A percentile compares a stretch with the other conserved stretches of the same genome.
Evolutionary conservation across 2,888 invertebrate genomes (phyloP).

Genomic region (Scrobipalpa atriplicella): DNA sequence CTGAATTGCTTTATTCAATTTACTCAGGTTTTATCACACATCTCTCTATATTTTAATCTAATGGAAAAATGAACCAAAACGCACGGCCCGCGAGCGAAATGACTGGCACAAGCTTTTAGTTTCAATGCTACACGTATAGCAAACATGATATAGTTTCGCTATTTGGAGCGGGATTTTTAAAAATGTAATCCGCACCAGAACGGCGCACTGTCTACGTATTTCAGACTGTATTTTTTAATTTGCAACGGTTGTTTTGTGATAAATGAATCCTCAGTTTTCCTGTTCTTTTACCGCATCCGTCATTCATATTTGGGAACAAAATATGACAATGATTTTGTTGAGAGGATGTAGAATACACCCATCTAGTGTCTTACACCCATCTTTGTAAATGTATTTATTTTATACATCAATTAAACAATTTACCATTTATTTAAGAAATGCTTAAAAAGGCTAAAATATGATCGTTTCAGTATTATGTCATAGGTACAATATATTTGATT

Average conservation of each 20-base stretch:
- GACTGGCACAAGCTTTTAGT: constrained; percentile 19
- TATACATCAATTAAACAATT: too few species aligned
- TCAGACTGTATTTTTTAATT: constrained; percentile 5
- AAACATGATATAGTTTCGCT: not conserved
- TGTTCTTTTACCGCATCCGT: too few species aligned
- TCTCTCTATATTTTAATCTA: not conserved
- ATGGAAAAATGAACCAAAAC: not conserved
- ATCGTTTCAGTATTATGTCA: too few species aligned
- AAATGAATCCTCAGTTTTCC: not conserved
- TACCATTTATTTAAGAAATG: too few species aligned
- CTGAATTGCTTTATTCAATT: not conserved
- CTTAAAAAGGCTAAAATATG: too few species aligned
- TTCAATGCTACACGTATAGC: not conserved
- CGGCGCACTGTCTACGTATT: not conserved
- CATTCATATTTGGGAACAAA: too few species aligned
- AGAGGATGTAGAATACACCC: too few species aligned
- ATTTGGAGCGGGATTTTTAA: constrained; percentile 7
- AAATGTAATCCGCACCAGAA: not conserved
- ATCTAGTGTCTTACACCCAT: too few species aligned
- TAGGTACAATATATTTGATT: too few species aligned
- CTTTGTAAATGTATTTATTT: too few species aligned
- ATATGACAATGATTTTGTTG: too few species aligned
- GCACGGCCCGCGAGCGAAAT: not conserved
- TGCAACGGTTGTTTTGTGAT: not conserved
- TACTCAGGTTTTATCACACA: not conserved